A percentile compares a stretch with the other conserved stretches of the same genome.
These are phyloP conservation scores for Nipponacmea schrenckii DNA, from an alignment of 2,888 invertebrate species.

Conservation along the genomic window DNA sequence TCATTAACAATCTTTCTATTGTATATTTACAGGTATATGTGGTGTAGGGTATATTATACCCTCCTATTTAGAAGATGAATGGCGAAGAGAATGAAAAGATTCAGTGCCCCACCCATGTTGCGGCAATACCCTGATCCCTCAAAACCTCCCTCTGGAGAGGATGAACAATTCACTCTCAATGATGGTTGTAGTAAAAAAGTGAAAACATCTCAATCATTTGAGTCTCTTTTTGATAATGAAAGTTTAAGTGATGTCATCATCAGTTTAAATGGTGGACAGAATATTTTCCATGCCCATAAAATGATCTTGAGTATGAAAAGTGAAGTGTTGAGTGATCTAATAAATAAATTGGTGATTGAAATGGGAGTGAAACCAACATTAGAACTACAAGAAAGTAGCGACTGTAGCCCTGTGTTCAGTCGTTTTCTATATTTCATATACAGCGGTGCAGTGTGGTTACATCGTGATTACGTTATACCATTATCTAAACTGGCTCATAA, in stretches of 20 bases:
- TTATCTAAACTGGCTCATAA: constrained; percentile 61
- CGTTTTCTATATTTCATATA: constrained; percentile 64
- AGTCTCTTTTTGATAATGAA: constrained; percentile 56
- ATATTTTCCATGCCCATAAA: constrained; percentile 56
- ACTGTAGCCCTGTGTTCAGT: constrained; percentile 60
- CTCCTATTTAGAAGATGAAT: constrained; percentile 4
- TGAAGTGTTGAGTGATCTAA: constrained; percentile 48
- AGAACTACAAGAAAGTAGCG: constrained; percentile 51
- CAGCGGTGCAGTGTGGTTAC: constrained; percentile 63
- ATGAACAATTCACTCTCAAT: constrained; percentile 32
- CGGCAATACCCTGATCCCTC: constrained; percentile 45
- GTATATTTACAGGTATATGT: neutral
- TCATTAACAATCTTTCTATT: neutral
- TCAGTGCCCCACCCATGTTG: constrained; percentile 40
- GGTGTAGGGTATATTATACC: neutral
- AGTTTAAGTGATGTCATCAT: constrained; percentile 54
- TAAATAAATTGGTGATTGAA: constrained; percentile 39
- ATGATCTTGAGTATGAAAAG: constrained; percentile 60
- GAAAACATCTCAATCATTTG: constrained; percentile 57
- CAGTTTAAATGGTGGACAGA: constrained; percentile 53
- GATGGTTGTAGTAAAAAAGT: constrained; percentile 50
- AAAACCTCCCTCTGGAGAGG: constrained; percentile 47
- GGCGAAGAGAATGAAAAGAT: constrained; percentile 45
- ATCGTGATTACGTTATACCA: constrained; percentile 60
- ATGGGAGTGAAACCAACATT: constrained; percentile 41